phyloP scores from a whole-genome alignment of 2,888 invertebrate genomes.

The Notodonta ziczac region DNA sequence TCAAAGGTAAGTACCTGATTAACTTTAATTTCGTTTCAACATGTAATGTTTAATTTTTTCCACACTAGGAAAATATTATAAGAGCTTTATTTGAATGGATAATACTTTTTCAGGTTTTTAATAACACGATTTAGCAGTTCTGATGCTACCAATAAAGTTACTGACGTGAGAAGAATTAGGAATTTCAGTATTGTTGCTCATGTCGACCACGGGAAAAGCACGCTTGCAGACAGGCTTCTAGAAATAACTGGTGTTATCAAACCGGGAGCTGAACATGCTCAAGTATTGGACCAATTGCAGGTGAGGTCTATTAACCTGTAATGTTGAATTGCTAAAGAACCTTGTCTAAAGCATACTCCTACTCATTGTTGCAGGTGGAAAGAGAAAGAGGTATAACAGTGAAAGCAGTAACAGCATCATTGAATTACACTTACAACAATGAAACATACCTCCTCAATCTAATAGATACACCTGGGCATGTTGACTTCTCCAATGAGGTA shows the following conservation, averaged over 20 bases:
- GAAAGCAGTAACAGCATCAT: slow-evolving; percentile 97
- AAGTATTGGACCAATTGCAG: slow-evolving; percentile 91
- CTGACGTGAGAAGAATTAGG: slow-evolving; percentile 85
- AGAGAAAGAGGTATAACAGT: slow-evolving; percentile 98
- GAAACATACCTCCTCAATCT: slow-evolving; percentile 94
- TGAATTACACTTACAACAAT: slow-evolving; percentile 89
- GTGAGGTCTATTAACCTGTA: slow-evolving; percentile 54
- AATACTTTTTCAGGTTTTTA: slow-evolving; percentile 37
- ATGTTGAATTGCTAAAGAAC: too few species aligned
- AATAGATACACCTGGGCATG: slow-evolving; percentile 99
- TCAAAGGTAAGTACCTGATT: slow-evolving; percentile 20
- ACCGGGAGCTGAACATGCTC: slow-evolving; percentile 86
- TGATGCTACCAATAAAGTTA: slow-evolving; percentile 37
- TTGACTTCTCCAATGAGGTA: slow-evolving; percentile 98
- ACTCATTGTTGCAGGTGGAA: slow-evolving; percentile 87
- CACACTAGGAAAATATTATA: neutral
- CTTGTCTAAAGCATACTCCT: too few species aligned
- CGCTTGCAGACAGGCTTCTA: slow-evolving; percentile 96
- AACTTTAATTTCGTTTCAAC: neutral
- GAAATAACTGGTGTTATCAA: slow-evolving; percentile 95
- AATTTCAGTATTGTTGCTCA: slow-evolving; percentile 99
- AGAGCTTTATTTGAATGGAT: neutral
- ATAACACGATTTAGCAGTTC: slow-evolving; percentile 53
- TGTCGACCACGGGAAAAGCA: slow-evolving; percentile 99
- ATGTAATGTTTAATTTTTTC: neutral